Base-by-base conservation (phyloP, 2,888 invertebrate genomes). In the Nomada hirtipes region DNA sequence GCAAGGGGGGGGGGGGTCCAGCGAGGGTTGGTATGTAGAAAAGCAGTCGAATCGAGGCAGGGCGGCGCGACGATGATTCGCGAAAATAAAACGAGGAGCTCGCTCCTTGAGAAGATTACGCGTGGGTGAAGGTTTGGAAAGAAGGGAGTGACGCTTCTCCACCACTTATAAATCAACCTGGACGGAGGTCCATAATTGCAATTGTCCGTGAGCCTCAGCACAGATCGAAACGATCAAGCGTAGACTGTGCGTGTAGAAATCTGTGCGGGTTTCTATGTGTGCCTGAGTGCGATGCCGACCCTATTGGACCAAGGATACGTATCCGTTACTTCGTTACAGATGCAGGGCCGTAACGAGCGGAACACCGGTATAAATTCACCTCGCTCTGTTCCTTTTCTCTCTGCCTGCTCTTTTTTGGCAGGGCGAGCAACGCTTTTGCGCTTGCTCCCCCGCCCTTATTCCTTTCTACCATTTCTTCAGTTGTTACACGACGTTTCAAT, bases 91-190 rank as follows among this genome's bases (percentile, higher is more conserved):
- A 70, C 44, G 70, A 42, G 60, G 71, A 71, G n/a, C 72, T 63
- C 44, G 69, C 20, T 47, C 65, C 18, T 36, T 26, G 59, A 36
- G 61, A 60, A 76, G 73, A 71, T 79, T 77, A 60, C 75, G 83
- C 87, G 88, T 86, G 84, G 86, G 86, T 82, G 87, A 79, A 84
- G 13, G 59, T 86, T 60, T 68, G 82, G 77, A 75, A 85, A 86
- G 84, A 79, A 85, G 73, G 84, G 86, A 89, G 84, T 67, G 79
- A 74, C 70, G 59, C 57, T 70, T 70, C 47, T 84, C 73, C 70
- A 82, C 84, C 86, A 88, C 88, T 90, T 91, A 90, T 91, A 90
- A 91, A 91, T 91, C 91, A 91, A 90, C 89, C 86, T 84, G 85
- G 88, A 76, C 83, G 80, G 83, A 85, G 87, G 84, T 82, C 86